phyloP scores from a whole-genome alignment of 2,888 invertebrate species.

The Noctua pronuba region DNA sequence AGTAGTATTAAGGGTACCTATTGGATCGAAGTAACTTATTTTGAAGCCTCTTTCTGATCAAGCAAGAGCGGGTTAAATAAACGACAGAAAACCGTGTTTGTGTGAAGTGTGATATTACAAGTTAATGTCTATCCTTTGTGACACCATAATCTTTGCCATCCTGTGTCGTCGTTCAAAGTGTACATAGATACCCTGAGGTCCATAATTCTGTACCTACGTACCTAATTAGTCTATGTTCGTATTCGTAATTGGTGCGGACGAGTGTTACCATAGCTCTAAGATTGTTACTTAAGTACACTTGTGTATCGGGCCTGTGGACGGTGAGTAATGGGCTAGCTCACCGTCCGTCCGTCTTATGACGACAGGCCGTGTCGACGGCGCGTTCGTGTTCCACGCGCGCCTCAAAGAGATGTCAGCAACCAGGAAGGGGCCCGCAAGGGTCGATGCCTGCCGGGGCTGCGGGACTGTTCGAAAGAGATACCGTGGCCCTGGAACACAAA shows the following conservation, averaged over 20 bases:
- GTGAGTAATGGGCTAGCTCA: too few species aligned
- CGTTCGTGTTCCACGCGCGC: too few species aligned
- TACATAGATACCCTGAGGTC: neutral
- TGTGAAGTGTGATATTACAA: neutral
- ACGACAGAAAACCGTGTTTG: neutral
- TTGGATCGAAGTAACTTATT: neutral
- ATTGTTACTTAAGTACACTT: neutral
- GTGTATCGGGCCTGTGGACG: slow-evolving; percentile 7
- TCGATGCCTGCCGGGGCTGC: too few species aligned
- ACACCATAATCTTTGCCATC: neutral
- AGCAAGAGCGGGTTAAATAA: neutral
- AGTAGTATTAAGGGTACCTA: neutral
- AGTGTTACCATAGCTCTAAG: neutral
- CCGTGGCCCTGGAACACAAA: too few species aligned
- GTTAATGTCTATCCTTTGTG: neutral
- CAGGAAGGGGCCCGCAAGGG: too few species aligned
- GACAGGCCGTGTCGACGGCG: too few species aligned
- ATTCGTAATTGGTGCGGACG: neutral
- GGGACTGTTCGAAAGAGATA: too few species aligned
- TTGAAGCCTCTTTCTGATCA: neutral
- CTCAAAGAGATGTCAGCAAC: too few species aligned
- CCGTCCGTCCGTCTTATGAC: too few species aligned
- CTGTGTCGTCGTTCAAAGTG: neutral
- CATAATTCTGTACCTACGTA: neutral
- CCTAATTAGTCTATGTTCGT: slow-evolving; percentile 5